A percentile compares a stretch with the other conserved stretches of the same genome.
These are phyloP conservation scores for Sweltsa coloradensis DNA, from an alignment of 1,140 invertebrate species.

Conservation along the genomic window DNA sequence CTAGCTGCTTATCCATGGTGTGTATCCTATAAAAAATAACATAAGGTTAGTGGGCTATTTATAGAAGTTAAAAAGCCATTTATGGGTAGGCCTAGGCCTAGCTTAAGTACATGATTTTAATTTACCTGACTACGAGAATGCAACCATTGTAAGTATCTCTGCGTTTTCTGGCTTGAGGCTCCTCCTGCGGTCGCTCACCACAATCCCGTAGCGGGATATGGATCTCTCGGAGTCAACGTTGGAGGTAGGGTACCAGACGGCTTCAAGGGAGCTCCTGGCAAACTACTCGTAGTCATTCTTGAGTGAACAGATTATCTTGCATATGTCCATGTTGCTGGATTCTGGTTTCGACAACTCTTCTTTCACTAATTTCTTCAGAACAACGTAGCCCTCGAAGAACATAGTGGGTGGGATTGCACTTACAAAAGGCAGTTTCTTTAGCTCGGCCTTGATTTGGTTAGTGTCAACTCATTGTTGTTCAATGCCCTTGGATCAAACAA, in stretches of 20 bases:
- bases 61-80: too few relatives aligned
- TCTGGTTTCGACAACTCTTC: not conserved
- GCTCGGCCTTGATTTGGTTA: too few relatives aligned
- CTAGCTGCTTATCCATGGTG: too few relatives aligned
- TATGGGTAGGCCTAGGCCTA: too few relatives aligned
- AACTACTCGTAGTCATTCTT: not conserved
- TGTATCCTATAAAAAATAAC: too few relatives aligned
- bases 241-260: not conserved
- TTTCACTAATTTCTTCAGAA: not conserved
- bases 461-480: too few relatives aligned
- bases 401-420: not conserved
- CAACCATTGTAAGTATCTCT: conserved; percentile 1
- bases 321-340: not conserved
- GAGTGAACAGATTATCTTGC: not conserved
- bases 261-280: not conserved
- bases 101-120: too few relatives aligned
- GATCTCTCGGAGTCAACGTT: conserved; percentile 2
- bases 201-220: not conserved
- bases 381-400: not conserved
- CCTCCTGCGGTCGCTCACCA: not conserved
- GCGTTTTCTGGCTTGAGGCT: conserved; percentile 1
- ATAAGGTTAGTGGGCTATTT: too few relatives aligned
- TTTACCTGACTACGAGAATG: not conserved
- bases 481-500: too few relatives aligned
- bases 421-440: not conserved